Conservation (phyloP, 2,797 vertebrate genomes). For the Remorina albescens region DNA sequence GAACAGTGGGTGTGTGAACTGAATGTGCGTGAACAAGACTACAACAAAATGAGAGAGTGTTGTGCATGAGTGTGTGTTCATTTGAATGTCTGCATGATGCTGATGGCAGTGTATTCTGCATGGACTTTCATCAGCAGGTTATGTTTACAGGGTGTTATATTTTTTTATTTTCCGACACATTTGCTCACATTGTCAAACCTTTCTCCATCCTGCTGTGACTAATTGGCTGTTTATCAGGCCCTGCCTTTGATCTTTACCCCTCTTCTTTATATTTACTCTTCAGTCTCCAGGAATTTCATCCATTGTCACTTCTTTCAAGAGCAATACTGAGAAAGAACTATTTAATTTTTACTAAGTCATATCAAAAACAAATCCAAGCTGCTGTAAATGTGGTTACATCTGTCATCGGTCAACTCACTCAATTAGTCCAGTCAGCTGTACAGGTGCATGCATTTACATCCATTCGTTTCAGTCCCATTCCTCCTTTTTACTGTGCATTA, state of each 20-base stretch:
- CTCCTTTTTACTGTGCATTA: conserved; percentile 38
- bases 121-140: conserved; percentile 65
- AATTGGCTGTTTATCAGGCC: conserved; percentile 70
- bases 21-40: conserved; percentile 26
- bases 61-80: conserved; percentile 9
- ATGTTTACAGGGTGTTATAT: conserved; percentile 29
- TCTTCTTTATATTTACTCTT: conserved; percentile 38
- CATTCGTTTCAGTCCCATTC: conserved; percentile 23
- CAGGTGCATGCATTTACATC: conserved; percentile 63
- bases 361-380: conserved; percentile 25
- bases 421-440: conserved; percentile 47
- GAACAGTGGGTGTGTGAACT: conserved; percentile 52
- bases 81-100: conserved; percentile 57
- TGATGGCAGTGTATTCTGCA: conserved; percentile 62
- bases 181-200: conserved; percentile 50
- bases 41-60: conserved; percentile 36
- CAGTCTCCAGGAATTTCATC: conserved; percentile 37
- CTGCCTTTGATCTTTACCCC: conserved; percentile 60
- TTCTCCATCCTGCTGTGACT: conserved; percentile 64
- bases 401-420: conserved; percentile 39
- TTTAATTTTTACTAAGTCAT: conserved; percentile 27
- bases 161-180: conserved; percentile 42
- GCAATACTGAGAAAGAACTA: conserved; percentile 15
- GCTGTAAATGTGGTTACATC: conserved; percentile 26
- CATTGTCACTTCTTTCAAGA: conserved; percentile 17